Evolutionary conservation across 2,113 vertebrate genomes (phyloP).

Genomic region (Nothobranchius furzeri): DNA sequence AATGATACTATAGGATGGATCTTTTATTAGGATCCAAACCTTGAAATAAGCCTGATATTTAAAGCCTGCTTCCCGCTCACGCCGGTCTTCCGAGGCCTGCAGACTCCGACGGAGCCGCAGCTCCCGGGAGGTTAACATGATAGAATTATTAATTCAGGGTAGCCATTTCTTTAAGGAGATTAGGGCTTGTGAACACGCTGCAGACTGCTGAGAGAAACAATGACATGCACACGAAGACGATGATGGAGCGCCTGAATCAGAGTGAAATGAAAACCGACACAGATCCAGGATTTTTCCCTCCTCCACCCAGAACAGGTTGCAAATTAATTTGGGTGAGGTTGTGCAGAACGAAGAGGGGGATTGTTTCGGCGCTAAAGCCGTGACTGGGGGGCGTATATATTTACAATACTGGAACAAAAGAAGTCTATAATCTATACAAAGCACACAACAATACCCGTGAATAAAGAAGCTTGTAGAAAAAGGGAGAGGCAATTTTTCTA

Average conservation of each 20-base stretch:
- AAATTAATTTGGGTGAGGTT: slow-evolving; percentile 79
- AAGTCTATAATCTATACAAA: slow-evolving; percentile 89
- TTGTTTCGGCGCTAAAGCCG: slow-evolving; percentile 81
- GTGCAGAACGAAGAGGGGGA: slow-evolving; percentile 63
- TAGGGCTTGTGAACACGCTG: slow-evolving; percentile 23
- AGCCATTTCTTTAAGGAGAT: slow-evolving; percentile 51
- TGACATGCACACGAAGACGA: not conserved
- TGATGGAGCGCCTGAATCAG: slow-evolving; percentile 34
- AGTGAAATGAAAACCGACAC: slow-evolving; percentile 48
- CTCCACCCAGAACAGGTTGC: slow-evolving; percentile 62
- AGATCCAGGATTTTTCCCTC: slow-evolving; percentile 35
- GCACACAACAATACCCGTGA: slow-evolving; percentile 90
- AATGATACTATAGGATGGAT: slow-evolving; percentile 45
- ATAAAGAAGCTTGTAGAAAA: slow-evolving; percentile 88
- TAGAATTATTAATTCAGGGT: slow-evolving; percentile 22
- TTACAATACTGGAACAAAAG: slow-evolving; percentile 92
- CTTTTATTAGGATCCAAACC: slow-evolving; percentile 3
- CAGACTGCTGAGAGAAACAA: slow-evolving; percentile 1
- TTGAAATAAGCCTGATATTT: not conserved
- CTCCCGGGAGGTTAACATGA: slow-evolving; percentile 21
- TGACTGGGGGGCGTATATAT: slow-evolving; percentile 89
- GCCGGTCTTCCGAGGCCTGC: not conserved
- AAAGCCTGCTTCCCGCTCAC: not conserved
- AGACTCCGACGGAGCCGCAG: not conserved
- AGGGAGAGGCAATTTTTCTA: slow-evolving; percentile 91